Evolutionary conservation across 2,797 vertebrate genomes (phyloP), one percentile per base, ranked within the genome.

Genomic region (Phrynocephalus guinanensis): DNA sequence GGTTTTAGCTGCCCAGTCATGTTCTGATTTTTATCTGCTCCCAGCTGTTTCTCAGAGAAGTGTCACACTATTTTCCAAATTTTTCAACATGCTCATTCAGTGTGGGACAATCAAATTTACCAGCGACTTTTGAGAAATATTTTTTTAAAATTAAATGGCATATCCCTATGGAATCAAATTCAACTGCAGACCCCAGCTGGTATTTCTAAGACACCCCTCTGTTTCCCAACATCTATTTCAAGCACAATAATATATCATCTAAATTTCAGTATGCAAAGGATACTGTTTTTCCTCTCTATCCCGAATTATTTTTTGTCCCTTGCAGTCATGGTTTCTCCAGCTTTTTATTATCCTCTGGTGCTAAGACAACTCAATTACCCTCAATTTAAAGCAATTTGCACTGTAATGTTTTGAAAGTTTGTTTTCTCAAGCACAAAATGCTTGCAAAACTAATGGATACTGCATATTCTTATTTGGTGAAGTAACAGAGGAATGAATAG

Each of bases 371-470:
- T 68, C 80, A 82, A 28, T 82, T 82, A 70, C 33, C 80, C 38
- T 82, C 80, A 24, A 6, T 73, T 71, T 83, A 72, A 83, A 6
- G 26, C 6, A 66, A 80, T 82, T 83, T 78, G n/a, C 66, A 79
- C 60, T 79, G 26, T 79, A 88, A 79, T 38, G 66, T 91, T 38
- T 33, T 16, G 7, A 9, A 15, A 8, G 30, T 24, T 88, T 0
- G 0, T 86, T 91, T 90, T 50, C 82, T 71, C 4, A 67, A 75
- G 83, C 38, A 48, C 75, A 2, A 85, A 87, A 48, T 28, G 8
- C 28, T 81, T 79, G 66, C 50, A 81, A 63, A 63, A 56, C 50
- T 82, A 11, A 79, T 11, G n/a, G 81, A 77, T 82, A 6, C 86
- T 83, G 83, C 71, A 22, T 26, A 33, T 13, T 56, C 76, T 89